phyloP scores from a whole-genome alignment of 2,888 invertebrate genomes.

The Malacosoma neustria region DNA sequence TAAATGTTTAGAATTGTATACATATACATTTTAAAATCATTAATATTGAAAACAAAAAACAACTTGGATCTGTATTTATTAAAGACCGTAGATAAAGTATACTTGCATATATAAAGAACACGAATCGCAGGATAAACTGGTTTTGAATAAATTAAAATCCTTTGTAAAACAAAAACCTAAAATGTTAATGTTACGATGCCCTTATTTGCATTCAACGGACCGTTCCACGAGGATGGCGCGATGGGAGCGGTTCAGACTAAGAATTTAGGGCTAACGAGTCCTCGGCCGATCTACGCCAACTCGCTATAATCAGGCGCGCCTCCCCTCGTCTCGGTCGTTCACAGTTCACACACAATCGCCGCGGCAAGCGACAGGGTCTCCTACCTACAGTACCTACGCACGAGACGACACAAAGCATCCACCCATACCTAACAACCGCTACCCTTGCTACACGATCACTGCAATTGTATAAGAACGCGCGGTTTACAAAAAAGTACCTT shows the following conservation, averaged over 20 bases:
- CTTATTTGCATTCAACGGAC: slow-evolving; percentile 54
- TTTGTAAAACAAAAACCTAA: slow-evolving; percentile 24
- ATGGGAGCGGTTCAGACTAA: slow-evolving; percentile 22
- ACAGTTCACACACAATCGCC: slow-evolving; percentile 72
- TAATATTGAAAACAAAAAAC: too few species aligned
- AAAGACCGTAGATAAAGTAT: too few species aligned
- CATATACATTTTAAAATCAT: too few species aligned
- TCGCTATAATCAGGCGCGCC: slow-evolving; percentile 63
- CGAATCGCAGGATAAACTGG: slow-evolving; percentile 16
- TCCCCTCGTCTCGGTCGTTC: slow-evolving; percentile 69
- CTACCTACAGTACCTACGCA: slow-evolving; percentile 69
- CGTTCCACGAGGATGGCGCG: slow-evolving; percentile 27
- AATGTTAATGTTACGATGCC: slow-evolving; percentile 34
- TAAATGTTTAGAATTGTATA: too few species aligned
- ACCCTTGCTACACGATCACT: slow-evolving; percentile 40
- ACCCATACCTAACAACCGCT: slow-evolving; percentile 48
- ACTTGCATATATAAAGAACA: too few species aligned
- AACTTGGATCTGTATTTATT: too few species aligned
- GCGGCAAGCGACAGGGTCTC: slow-evolving; percentile 46
- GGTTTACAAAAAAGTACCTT: slow-evolving; percentile 20
- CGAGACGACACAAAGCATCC: slow-evolving; percentile 56
- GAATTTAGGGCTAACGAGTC: slow-evolving; percentile 53
- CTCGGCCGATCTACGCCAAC: slow-evolving; percentile 52
- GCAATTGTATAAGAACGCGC: slow-evolving; percentile 30
- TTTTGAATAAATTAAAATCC: slow-evolving; percentile 27